Conservation (phyloP, 1,140 invertebrate species). For the Pseudobourletiella spinata region DNA sequence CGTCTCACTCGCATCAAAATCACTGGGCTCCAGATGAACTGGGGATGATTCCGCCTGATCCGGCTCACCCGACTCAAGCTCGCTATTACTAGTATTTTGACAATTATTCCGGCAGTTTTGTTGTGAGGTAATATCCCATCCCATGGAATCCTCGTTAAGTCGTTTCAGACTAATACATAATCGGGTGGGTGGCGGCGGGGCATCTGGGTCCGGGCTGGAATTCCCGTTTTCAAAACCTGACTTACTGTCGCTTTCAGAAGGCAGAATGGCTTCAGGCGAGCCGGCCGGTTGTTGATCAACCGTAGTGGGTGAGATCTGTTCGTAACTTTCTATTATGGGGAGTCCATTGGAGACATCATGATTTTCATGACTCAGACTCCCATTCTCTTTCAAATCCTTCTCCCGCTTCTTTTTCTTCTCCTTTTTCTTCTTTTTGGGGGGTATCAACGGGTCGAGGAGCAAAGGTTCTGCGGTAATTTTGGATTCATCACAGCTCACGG, state of each 20-base stretch:
- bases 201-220: not conserved
- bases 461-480: not conserved
- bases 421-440: conserved; percentile 19
- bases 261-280: too few relatives aligned
- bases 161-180: conserved; percentile 27
- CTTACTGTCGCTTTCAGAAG: too few relatives aligned
- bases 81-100: not conserved
- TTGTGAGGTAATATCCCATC: not conserved
- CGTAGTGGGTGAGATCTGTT: not conserved
- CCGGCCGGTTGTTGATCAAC: too few relatives aligned
- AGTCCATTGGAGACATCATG: not conserved
- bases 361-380: not conserved
- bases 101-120: not conserved
- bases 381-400: conserved; percentile 12
- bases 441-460: not conserved
- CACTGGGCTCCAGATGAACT: too few relatives aligned
- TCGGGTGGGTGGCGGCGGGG: not conserved
- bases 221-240: not conserved
- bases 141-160: conserved; percentile 15
- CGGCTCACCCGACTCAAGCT: not conserved
- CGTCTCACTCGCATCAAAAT: too few relatives aligned
- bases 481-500: not conserved
- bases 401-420: conserved; percentile 22
- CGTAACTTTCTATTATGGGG: not conserved
- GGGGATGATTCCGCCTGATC: not conserved